These are phyloP conservation scores for Beris chalybata DNA, from an alignment of 2,888 invertebrate genomes.

Conservation along the genomic window DNA sequence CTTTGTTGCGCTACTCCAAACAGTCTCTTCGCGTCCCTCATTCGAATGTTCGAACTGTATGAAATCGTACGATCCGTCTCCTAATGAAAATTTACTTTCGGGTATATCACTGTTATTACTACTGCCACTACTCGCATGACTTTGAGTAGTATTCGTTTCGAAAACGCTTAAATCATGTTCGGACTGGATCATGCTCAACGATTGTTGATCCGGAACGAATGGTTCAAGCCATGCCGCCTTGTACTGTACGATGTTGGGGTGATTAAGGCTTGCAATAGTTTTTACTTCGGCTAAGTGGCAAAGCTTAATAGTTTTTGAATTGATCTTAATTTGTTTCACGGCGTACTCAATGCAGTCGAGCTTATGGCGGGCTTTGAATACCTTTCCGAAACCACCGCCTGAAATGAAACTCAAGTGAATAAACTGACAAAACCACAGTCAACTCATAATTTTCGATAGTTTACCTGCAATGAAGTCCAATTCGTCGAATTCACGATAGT, in stretches of 20 bases:
- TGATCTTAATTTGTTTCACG: slow-evolving; percentile 73
- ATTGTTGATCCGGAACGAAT: slow-evolving; percentile 57
- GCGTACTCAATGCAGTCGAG: slow-evolving; percentile 78
- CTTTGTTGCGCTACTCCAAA: background rate
- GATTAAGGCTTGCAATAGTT: slow-evolving; percentile 75
- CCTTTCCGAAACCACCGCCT: slow-evolving; percentile 73
- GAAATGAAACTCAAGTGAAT: slow-evolving; percentile 20
- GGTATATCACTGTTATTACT: slow-evolving; percentile 39
- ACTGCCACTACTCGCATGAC: background rate
- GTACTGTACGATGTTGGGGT: slow-evolving; percentile 79
- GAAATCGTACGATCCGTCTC: slow-evolving; percentile 44
- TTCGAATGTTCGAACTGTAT: slow-evolving; percentile 36
- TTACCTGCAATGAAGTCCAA: slow-evolving; percentile 65
- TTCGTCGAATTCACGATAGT: slow-evolving; percentile 71
- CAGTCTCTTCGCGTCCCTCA: slow-evolving; percentile 1
- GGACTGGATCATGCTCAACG: slow-evolving; percentile 9
- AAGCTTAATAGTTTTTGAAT: slow-evolving; percentile 65
- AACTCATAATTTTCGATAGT: background rate
- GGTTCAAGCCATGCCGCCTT: slow-evolving; percentile 83
- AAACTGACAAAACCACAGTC: background rate
- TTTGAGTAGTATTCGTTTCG: slow-evolving; percentile 3
- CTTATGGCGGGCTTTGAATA: slow-evolving; percentile 73
- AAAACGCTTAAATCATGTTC: slow-evolving; percentile 16
- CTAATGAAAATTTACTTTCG: background rate
- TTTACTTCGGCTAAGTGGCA: slow-evolving; percentile 76